These are phyloP conservation scores for Muscicapa striata DNA, from an alignment of 2,797 vertebrate species.

Conservation along the genomic window DNA sequence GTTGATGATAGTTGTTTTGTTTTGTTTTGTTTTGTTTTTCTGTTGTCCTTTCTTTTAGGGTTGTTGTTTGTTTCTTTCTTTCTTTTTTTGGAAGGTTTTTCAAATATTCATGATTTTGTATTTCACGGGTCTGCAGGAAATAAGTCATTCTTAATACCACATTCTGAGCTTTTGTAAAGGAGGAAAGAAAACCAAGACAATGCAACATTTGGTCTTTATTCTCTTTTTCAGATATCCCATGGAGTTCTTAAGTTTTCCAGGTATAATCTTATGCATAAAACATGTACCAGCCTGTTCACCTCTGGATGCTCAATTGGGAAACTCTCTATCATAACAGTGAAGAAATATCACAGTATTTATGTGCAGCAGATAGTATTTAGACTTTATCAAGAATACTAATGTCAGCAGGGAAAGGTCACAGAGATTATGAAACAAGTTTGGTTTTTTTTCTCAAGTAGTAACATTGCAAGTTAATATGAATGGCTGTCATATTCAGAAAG, in stretches of 20 bases:
- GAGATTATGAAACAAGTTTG: not conserved
- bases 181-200: not conserved
- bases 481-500: not conserved
- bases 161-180: not conserved
- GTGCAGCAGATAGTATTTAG: not conserved
- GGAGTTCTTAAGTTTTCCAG: conserved; percentile 22
- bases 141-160: not conserved
- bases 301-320: not conserved
- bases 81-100: not conserved
- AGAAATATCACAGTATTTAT: conserved; percentile 26
- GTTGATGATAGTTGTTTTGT: not conserved
- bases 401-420: conserved; percentile 25
- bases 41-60: not conserved
- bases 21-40: not conserved
- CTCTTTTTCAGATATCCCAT: not conserved
- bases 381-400: conserved; percentile 30
- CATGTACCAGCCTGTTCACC: not conserved
- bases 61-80: not conserved
- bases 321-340: not conserved
- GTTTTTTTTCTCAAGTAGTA: not conserved
- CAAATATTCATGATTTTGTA: not conserved
- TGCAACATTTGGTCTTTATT: conserved; percentile 8
- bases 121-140: not conserved
- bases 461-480: not conserved
- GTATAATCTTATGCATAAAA: conserved; percentile 6